phyloP scores from a whole-genome alignment of 2,888 invertebrate species.

The Heteropelma amictum region DNA sequence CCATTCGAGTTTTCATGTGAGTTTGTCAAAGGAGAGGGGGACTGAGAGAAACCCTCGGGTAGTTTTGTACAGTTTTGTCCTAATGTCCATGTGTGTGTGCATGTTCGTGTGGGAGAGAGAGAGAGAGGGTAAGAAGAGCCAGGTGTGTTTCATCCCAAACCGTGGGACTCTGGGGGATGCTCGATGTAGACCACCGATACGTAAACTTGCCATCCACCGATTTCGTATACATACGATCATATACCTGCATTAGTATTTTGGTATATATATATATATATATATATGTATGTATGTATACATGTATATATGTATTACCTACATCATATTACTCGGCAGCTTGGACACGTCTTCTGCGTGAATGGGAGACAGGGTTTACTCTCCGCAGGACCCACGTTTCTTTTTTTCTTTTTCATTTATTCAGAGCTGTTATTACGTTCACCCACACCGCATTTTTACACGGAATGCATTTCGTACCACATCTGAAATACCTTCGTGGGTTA shows the following conservation, averaged over 20 bases:
- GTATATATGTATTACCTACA: slow-evolving; percentile 7
- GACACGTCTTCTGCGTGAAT: slow-evolving; percentile 66
- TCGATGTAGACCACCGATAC: slow-evolving; percentile 55
- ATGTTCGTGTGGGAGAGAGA: too few species aligned
- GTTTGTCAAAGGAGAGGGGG: slow-evolving; percentile 35
- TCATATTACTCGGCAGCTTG: slow-evolving; percentile 41
- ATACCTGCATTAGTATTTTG: slow-evolving; percentile 21
- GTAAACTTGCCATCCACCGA: slow-evolving; percentile 58
- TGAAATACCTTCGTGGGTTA: too few species aligned
- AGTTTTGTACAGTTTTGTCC: background rate
- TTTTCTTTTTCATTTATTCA: slow-evolving; percentile 71
- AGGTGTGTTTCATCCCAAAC: slow-evolving; percentile 73
- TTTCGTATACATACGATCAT: slow-evolving; percentile 25
- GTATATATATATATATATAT: background rate
- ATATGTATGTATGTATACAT: background rate
- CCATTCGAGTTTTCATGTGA: slow-evolving; percentile 51
- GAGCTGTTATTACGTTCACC: slow-evolving; percentile 59
- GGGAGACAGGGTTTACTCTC: slow-evolving; percentile 75
- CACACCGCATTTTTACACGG: slow-evolving; percentile 14
- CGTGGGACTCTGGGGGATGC: slow-evolving; percentile 73
- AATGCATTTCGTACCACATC: slow-evolving; percentile 9
- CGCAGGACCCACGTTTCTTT: slow-evolving; percentile 58
- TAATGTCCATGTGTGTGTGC: slow-evolving; percentile 15
- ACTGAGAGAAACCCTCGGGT: slow-evolving; percentile 29
- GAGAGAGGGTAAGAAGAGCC: slow-evolving; percentile 57